Evolutionary conservation across 2,797 vertebrate genomes (phyloP), one percentile per base, ranked within the genome.

Genomic region (Emys orbicularis): DNA sequence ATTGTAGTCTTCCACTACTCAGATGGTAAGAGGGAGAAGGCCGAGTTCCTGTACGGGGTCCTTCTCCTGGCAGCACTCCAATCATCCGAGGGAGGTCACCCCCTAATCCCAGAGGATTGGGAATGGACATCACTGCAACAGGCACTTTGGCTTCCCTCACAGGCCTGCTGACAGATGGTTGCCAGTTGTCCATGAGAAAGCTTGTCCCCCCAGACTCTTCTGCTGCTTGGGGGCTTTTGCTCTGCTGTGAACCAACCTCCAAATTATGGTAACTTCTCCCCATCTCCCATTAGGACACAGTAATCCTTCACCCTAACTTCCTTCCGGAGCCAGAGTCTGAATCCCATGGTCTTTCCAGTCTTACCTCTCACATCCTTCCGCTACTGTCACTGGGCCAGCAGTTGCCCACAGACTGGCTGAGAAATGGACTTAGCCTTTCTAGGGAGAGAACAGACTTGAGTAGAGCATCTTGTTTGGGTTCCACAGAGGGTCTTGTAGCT

Each of bases 1-100:
- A 99, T 99, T 27, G 99, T 99, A 0, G 99, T 99, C 97, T 99
- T 99, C 98, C 99, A 99, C 97, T 99, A 99, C 97, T 99, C 99
- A 0, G 99, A 99, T 1, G 99, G 99, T 99, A 91, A 98, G 98
- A 88, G 16, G 23, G 0, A 52, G 4, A 21, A 1, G 31, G 76
- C 41, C 19, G 57, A 16, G 0, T 59, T 91, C 44, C 44, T 31
- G 4, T 8, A 53, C 50, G 37, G 47, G 13, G 7, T 3, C 4
- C 23, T 31, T 41, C 3, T 54, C 5, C 84, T 41, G 52, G 12
- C 31, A 81, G 29, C 8, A 21, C 34, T 59, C 57, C 34, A 1
- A 6, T 44, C 57, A 4, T 53, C 53, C 15, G 31, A 61, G n/a
- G 77, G 49, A 81, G 12, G 5, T 56, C 3, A 11, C 29, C 86